Conservation (phyloP, 92 coral and sea anemone species). For the Epizoanthus scotinus region DNA sequence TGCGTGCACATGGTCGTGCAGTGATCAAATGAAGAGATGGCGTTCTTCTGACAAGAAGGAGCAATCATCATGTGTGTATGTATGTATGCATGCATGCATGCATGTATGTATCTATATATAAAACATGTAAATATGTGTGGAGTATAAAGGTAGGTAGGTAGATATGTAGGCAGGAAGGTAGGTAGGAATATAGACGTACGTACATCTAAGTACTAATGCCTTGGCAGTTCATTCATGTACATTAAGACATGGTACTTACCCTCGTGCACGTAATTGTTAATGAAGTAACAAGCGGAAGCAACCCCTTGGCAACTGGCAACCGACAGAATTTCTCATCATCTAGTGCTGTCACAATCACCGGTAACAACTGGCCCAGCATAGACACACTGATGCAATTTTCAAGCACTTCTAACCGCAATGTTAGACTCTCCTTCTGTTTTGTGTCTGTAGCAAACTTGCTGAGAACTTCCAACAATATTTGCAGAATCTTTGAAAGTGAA, state of each 20-base stretch:
- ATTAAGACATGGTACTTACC: constrained; percentile 47
- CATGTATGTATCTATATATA: background rate
- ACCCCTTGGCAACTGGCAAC: constrained; percentile 67
- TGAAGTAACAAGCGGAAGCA: constrained; percentile 64
- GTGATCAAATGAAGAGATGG: no score
- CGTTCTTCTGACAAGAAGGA: no score
- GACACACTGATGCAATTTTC: constrained; percentile 78
- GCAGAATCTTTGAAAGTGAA: constrained; percentile 59
- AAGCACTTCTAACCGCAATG: constrained; percentile 59
- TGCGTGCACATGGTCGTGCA: no score
- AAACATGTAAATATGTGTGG: no score
- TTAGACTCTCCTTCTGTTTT: constrained; percentile 39
- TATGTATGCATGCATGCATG: no score
- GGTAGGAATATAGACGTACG: no score
- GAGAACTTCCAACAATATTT: constrained; percentile 68
- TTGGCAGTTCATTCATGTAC: background rate
- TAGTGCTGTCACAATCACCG: constrained; percentile 74
- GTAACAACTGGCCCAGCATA: constrained; percentile 75
- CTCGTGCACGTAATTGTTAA: constrained; percentile 75
- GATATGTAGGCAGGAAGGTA: no score
- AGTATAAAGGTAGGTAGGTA: no score
- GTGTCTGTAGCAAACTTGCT: constrained; percentile 50
- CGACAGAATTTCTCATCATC: constrained; percentile 72
- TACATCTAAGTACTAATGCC: background rate
- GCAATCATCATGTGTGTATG: no score